Conservation (phyloP, 2,113 vertebrate genomes). For the Cichladusa arquata region DNA sequence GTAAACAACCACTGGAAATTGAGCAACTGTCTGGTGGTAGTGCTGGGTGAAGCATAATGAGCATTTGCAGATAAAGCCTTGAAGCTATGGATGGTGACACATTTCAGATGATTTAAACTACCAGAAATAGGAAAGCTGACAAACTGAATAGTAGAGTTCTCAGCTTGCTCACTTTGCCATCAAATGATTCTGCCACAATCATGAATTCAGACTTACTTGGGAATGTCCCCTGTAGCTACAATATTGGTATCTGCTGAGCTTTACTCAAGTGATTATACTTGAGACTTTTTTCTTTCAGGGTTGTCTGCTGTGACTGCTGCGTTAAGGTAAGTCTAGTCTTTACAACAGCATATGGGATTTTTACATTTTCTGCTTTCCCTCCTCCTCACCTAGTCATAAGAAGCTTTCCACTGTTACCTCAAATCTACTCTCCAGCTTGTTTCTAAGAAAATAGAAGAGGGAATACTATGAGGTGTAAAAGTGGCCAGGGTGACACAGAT, state of each 20-base stretch:
- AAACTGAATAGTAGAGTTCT: neutral
- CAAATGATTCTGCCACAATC: neutral
- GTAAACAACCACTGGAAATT: neutral
- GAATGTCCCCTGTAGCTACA: neutral
- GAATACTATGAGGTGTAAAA: neutral
- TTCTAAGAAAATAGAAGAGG: neutral
- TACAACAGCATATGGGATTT: neutral
- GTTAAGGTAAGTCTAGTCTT: slow-evolving; percentile 57
- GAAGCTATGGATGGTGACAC: neutral
- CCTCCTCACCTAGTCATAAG: neutral
- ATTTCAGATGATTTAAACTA: neutral
- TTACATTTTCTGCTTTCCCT: neutral
- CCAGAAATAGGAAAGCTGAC: neutral
- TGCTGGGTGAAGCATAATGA: neutral
- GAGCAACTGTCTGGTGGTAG: neutral
- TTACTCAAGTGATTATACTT: neutral
- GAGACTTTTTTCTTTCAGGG: neutral
- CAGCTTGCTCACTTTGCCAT: neutral
- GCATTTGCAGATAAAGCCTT: neutral
- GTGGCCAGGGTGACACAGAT: neutral
- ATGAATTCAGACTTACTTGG: neutral
- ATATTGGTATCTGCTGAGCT: neutral
- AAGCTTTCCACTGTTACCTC: neutral
- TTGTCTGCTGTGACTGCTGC: slow-evolving; percentile 65
- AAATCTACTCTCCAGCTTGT: neutral